Percentiles rank a stretch among this genome's conserved stretches.
Evolutionary conservation across 2,888 invertebrate genomes (phyloP).

Genomic region (Hemithea aestivaria): DNA sequence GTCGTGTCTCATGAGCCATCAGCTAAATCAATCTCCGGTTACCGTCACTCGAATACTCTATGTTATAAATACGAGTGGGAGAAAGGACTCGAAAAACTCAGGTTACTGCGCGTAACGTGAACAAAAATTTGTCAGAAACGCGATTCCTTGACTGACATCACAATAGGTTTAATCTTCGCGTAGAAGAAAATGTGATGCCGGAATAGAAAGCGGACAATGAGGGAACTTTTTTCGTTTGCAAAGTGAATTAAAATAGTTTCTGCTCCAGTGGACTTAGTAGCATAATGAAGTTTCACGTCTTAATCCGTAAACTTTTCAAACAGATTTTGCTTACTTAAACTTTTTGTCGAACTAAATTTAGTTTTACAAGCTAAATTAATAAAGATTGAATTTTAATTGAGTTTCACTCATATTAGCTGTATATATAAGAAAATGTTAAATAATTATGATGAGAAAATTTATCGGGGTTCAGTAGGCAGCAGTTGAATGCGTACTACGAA

Average conservation of each 20-base stretch:
- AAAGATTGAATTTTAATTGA: neutral
- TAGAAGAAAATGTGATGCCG: conserved; percentile 50
- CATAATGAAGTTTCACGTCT: conserved; percentile 14
- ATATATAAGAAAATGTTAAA: conserved; percentile 41
- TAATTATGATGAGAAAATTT: conserved; percentile 52
- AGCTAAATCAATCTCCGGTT: conserved; percentile 51
- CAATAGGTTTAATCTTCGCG: conserved; percentile 69
- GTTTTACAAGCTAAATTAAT: too few species aligned
- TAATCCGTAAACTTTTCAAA: conserved; percentile 12
- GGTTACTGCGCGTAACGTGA: conserved; percentile 56
- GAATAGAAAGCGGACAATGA: conserved; percentile 38
- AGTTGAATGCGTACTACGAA: conserved; percentile 40
- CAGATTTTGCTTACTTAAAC: conserved; percentile 3
- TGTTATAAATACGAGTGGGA: conserved; percentile 66
- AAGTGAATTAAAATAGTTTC: conserved; percentile 19
- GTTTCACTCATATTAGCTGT: conserved; percentile 21
- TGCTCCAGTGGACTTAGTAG: conserved; percentile 13
- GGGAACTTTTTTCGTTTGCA: conserved; percentile 19
- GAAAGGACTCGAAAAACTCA: conserved; percentile 50
- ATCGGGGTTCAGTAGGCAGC: conserved; percentile 25
- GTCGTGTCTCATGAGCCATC: conserved; percentile 41
- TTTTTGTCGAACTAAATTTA: neutral
- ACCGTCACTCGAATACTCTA: conserved; percentile 51
- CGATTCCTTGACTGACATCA: conserved; percentile 65
- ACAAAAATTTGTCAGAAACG: conserved; percentile 63